Evolutionary conservation across 2,113 vertebrate genomes (phyloP), one percentile per base, ranked within the genome.

Genomic region (Thinocorus orbignyianus): DNA sequence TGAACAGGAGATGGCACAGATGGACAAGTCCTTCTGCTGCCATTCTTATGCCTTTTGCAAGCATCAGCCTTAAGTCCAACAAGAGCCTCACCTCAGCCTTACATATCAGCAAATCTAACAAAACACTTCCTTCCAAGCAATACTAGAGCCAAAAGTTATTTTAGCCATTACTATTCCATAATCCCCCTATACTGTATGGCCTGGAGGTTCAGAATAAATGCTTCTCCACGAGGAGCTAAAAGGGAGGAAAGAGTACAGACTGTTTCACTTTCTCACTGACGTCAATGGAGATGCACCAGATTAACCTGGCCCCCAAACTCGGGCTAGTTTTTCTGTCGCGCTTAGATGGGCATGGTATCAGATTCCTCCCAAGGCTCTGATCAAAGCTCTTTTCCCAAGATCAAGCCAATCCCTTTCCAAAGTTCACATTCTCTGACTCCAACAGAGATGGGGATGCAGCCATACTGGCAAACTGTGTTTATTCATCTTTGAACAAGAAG

Each of bases 351-450:
- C 72, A 23, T 1, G 2, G 54, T 89, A 89, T 91, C 84, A 72
- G 92, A 86, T 92, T 97, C 82, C 72, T 92, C 69, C 76, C 69
- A 84, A 79, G 72, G 64, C 90, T 92, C 72, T 86, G 72, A 95
- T 93, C 86, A 92, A 94, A 96, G 93, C 51, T 74, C 39, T 81
- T 94, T 95, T 83, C 82, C 80, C 90, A 74, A 79, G 72, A 94
- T 88, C 76, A 74, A 84, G 77, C 11, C 76, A 81, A 68, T 68
- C 22, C 14, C 64, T 39, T 94, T 94, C 80, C 77, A 83, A 88
- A 96, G 88, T 92, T 95, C 95, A 94, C 90, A 95, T 94, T 92
- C 95, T 81, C 79, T 0, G 0, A 15, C 79, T 94, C 90, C 88
- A 95, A 4, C 83, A 85, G 88, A 81, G 83, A 95, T 87, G 61